Base-by-base conservation (phyloP, 2,113 vertebrate genomes). In the Accipiter virgatus region DNA sequence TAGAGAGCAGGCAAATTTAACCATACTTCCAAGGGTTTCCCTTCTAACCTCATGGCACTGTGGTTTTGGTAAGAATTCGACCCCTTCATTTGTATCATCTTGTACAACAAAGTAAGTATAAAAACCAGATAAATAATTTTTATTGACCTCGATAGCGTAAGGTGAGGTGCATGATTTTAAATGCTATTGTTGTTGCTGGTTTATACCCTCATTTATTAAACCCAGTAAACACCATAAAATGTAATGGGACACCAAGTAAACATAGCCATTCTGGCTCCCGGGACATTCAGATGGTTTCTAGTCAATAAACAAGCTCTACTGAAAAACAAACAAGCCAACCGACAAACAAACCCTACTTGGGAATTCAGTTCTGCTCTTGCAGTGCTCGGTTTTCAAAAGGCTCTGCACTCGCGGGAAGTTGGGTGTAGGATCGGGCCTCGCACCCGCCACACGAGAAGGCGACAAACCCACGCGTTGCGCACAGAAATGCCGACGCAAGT, bases 401-500 rank as follows among this genome's bases (percentile, higher is more conserved):
- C 26, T 32, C 27, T 7, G 18, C 16, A 31, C 3, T 63, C 31
- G 11, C 0, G 0, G 7, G 26, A 10, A 65, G 11, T 7, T 55
- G 4, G 2, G 4, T 47, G 26, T 45, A 21, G 13, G 10, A 21
- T 34, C 21, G 17, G 7, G 10, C 21, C 16, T 82, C 62, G 48
- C 7, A 75, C 16, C 6, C 1, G 3, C 36, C 48, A 8, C 13
- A 48, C 9, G 47, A 31, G 9, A 40, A 82, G 42, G 22, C 21
- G 50, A 50, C 27, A 92, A 32, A 56, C 75, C 58, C 14, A 8
- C 10, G 5, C 0, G 0, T 5, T 42, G 26, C 10, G 10, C 22
- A 18, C 22, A 79, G 31, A 68, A 68, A 43, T 34, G 5, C 10
- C 31, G 1, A 2, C 19, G 14, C 32, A 42, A 58, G 26, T 6